These are phyloP conservation scores for Python bivittatus DNA, from an alignment of 2,113 vertebrate genomes.

Conservation along the genomic window DNA sequence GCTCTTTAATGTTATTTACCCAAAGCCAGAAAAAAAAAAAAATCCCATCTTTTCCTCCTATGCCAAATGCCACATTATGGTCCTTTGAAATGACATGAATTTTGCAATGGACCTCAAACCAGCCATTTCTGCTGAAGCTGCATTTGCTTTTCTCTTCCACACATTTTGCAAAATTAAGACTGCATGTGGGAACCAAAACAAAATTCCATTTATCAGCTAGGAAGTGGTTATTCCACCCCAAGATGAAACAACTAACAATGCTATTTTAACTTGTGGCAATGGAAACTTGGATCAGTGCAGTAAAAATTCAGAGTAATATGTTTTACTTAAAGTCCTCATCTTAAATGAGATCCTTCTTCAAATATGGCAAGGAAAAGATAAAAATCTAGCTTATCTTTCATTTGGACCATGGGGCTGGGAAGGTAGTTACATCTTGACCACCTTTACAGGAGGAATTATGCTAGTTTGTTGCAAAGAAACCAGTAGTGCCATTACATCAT, in stretches of 20 bases:
- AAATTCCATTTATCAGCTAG: not conserved
- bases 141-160: not conserved
- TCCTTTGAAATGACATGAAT: not conserved
- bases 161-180: constrained; percentile 36
- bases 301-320: not conserved
- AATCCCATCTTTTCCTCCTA: constrained; percentile 29
- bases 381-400: not conserved
- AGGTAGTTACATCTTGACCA: too few species aligned
- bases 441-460: too few species aligned
- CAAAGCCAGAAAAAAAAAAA: constrained; percentile 58
- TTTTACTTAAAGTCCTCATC: not conserved
- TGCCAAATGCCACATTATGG: not conserved
- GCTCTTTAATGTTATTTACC: constrained; percentile 59
- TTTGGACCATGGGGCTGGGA: not conserved
- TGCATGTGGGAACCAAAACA: not conserved
- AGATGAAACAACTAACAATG: not conserved
- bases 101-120: not conserved
- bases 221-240: not conserved
- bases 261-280: not conserved
- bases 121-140: constrained; percentile 24
- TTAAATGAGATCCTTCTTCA: constrained; percentile 14
- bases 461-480: too few species aligned
- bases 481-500: too few species aligned
- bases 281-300: not conserved
- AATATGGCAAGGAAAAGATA: not conserved